phyloP scores from a whole-genome alignment of 64 coral and sea anemone species.

The Stichodactyla helianthus region DNA sequence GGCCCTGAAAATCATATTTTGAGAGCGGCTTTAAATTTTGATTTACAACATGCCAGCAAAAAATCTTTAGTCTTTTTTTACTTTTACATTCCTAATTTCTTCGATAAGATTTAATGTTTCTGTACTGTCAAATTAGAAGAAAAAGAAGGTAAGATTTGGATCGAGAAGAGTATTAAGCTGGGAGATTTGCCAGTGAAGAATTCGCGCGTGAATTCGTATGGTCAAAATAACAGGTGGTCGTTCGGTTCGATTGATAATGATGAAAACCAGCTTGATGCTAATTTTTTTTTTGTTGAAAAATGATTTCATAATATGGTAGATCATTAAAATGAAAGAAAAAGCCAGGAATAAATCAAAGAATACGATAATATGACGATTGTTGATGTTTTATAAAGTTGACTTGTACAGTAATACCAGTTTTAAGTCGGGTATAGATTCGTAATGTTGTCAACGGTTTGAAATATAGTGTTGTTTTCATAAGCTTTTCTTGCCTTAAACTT shows the following conservation, averaged over 20 bases:
- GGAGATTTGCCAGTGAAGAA: neutral
- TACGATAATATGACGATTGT: no score
- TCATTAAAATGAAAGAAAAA: neutral
- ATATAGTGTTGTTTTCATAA: neutral
- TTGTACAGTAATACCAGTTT: no score
- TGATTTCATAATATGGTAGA: neutral
- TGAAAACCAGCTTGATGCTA: neutral
- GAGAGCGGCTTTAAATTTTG: no score
- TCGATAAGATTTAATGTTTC: neutral
- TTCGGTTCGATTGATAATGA: neutral
- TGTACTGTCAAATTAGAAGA: neutral
- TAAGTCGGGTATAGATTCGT: neutral
- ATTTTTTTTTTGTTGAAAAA: neutral
- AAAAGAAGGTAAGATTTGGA: neutral
- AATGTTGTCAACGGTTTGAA: neutral
- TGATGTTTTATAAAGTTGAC: no score
- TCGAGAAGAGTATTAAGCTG: neutral
- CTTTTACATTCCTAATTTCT: no score
- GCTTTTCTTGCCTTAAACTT: neutral
- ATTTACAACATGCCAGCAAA: no score
- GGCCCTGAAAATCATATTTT: no score
- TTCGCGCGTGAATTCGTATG: neutral
- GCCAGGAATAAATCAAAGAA: no score
- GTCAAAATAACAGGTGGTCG: neutral
- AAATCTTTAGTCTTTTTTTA: no score